Evolutionary conservation across 2,797 vertebrate species (phyloP).

Genomic region (Pipistrellus pygmaeus): DNA sequence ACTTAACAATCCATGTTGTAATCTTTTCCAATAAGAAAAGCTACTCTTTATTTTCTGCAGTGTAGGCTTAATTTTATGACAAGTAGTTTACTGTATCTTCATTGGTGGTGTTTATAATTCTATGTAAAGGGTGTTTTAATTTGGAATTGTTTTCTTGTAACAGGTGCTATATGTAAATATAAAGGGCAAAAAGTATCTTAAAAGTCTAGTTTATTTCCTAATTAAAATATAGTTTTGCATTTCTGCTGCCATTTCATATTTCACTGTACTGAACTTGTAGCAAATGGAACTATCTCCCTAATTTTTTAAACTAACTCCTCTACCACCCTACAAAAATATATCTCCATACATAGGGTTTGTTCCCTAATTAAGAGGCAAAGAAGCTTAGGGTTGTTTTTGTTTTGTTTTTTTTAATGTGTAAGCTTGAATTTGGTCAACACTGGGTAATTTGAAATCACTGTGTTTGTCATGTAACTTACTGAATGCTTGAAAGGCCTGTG

Average conservation of each 20-base stretch:
- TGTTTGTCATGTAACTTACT: slow-evolving; percentile 85
- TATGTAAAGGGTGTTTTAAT: slow-evolving; percentile 78
- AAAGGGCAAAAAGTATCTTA: slow-evolving; percentile 78
- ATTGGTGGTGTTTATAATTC: slow-evolving; percentile 78
- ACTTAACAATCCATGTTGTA: slow-evolving; percentile 70
- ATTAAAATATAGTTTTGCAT: slow-evolving; percentile 82
- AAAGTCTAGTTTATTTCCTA: slow-evolving; percentile 80
- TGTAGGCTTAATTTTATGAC: slow-evolving; percentile 80
- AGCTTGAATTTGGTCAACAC: slow-evolving; percentile 87
- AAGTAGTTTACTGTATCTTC: slow-evolving; percentile 69
- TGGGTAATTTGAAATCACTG: slow-evolving; percentile 86
- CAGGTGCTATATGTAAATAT: slow-evolving; percentile 89
- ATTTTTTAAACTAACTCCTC: slow-evolving; percentile 74
- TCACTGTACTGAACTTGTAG: slow-evolving; percentile 78
- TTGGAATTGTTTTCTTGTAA: slow-evolving; percentile 82
- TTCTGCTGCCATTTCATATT: slow-evolving; percentile 82
- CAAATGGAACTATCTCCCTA: slow-evolving; percentile 70
- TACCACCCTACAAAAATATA: slow-evolving; percentile 61
- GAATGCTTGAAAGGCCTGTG: slow-evolving; percentile 86
- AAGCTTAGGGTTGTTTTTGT: slow-evolving; percentile 64
- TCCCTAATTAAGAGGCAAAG: slow-evolving; percentile 69
- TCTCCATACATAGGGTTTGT: not conserved
- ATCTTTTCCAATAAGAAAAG: slow-evolving; percentile 80
- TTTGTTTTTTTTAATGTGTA: slow-evolving; percentile 64
- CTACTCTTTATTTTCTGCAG: slow-evolving; percentile 78